A percentile compares a stretch with the other conserved stretches of the same genome.
These are phyloP conservation scores for Achatina immaculata DNA, from an alignment of 1,140 invertebrate species.

Conservation along the genomic window DNA sequence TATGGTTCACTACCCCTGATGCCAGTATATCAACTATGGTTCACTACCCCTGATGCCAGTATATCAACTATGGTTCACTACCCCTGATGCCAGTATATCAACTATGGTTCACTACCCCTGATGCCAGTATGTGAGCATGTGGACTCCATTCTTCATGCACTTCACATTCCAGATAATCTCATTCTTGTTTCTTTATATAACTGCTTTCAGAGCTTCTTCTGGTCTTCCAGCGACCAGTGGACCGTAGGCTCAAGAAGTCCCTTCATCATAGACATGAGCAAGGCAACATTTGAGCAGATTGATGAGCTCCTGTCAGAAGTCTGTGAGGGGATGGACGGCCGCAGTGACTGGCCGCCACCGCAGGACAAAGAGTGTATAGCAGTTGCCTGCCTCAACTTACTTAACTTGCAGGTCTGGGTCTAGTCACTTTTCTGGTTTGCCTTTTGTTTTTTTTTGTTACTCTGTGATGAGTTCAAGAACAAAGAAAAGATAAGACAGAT, in stretches of 20 bases:
- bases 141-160: background rate
- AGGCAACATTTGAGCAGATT: conserved; percentile 83
- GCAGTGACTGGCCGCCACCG: conserved; percentile 78
- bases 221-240: conserved; percentile 73
- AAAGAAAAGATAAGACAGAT: too few relatives aligned
- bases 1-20: too few relatives aligned
- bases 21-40: too few relatives aligned
- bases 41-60: too few relatives aligned
- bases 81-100: too few relatives aligned
- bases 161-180: background rate
- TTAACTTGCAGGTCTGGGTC: conserved; percentile 82
- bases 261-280: conserved; percentile 89
- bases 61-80: too few relatives aligned
- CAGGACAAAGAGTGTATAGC: conserved; percentile 93
- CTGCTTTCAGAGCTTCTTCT: conserved; percentile 76
- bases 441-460: too few relatives aligned
- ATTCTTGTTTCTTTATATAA: too few relatives aligned
- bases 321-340: conserved; percentile 76
- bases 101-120: too few relatives aligned
- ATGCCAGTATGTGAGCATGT: background rate
- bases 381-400: conserved; percentile 87
- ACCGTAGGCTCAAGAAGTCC: conserved; percentile 77
- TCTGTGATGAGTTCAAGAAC: too few relatives aligned
- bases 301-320: conserved; percentile 81
- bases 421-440: too few relatives aligned